Evolutionary conservation across 2,888 invertebrate species (phyloP), one percentile per base, ranked within the genome.

Genomic region (Copidosoma aretas): DNA sequence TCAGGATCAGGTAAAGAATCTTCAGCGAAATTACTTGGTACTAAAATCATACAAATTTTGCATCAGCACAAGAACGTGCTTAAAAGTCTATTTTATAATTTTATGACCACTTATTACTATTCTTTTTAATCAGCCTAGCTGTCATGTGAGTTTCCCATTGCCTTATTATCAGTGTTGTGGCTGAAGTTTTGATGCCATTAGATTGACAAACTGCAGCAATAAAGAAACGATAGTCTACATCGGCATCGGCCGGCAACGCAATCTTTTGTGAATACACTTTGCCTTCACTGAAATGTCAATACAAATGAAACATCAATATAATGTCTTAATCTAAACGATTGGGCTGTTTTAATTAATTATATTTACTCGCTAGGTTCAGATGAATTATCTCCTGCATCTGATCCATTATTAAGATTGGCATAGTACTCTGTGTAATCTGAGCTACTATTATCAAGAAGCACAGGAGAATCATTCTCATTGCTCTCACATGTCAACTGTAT

Each of bases 81-180:
- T 56, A 51, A 19, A 10, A 10, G 19, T 24, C 43, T 17, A 51
- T 60, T 64, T 49, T 21, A 14, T 49, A 21, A 19, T 52, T 3
- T 4, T 52, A 52, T 52, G 10, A 4, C 10, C 49, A 49, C 75
- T 77, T 82, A n/a, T n/a, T n/a, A 86, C 86, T 79, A 58, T 84
- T 79, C 69, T 84, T 85, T 58, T 84, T 85, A 56, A 94, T 88
- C 60, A 85, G 78, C 73, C 95, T 86, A 32, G 94, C 90, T 63
- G 86, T 84, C 73, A 92, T 83, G 79, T 91, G 89, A 0, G 93
- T 91, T 84, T 96, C 95, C 95, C 95, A 95, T 70, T 87, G 87
- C 14, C 91, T 87, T 17, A 94, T 89, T 70, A 92, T 86, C 14
- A 90, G 83, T 59, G 85, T 85, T 73, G 79, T 82, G 25, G 84